phyloP scores from a whole-genome alignment of 2,113 vertebrate species.

The Panthera uncia region DNA sequence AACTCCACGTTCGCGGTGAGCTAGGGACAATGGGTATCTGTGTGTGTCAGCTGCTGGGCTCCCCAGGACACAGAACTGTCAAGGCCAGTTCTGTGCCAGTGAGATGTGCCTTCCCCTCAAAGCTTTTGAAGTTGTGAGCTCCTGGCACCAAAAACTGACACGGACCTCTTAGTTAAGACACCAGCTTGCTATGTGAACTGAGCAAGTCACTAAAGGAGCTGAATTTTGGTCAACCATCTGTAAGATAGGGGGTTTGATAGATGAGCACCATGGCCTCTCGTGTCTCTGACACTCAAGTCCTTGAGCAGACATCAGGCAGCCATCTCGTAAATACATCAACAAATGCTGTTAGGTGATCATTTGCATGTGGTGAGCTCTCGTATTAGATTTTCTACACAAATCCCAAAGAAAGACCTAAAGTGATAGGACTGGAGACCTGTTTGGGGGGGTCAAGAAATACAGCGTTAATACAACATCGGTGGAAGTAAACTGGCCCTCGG shows the following conservation, averaged over 20 bases:
- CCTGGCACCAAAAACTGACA: not conserved
- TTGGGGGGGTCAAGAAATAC: not conserved
- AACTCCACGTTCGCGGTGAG: not conserved
- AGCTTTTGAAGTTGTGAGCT: not conserved
- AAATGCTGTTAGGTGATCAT: not conserved
- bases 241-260: not conserved
- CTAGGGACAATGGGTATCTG: not conserved
- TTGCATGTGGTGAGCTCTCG: not conserved
- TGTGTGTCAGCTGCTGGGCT: not conserved
- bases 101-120: not conserved
- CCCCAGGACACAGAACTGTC: not conserved
- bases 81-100: not conserved
- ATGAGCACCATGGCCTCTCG: not conserved
- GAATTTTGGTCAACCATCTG: not conserved
- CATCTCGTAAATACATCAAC: not conserved
- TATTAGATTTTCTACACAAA: conserved; percentile 24
- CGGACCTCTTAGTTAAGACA: not conserved
- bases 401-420: not conserved
- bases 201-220: not conserved
- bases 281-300: not conserved
- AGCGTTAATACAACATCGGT: not conserved
- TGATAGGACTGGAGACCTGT: not conserved
- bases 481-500: not conserved
- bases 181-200: not conserved
- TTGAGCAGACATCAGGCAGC: not conserved